A percentile compares a stretch with the other conserved stretches of the same genome.
phyloP scores from a whole-genome alignment of 2,113 vertebrate genomes.

The Tyrannus savana region DNA sequence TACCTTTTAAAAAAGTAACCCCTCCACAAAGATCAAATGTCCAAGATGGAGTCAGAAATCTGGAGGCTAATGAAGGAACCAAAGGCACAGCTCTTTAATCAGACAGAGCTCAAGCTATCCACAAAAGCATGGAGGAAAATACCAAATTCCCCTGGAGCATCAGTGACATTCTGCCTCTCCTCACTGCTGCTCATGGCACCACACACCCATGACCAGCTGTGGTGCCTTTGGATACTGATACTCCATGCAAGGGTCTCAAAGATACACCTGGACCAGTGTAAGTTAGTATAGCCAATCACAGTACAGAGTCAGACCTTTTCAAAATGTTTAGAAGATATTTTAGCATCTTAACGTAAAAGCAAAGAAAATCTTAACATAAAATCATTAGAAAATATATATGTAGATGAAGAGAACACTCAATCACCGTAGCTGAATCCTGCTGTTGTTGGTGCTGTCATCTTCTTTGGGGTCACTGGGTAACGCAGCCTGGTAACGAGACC shows the following conservation, averaged over 20 bases:
- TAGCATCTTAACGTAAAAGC: background rate
- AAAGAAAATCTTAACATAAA: background rate
- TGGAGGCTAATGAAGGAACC: background rate
- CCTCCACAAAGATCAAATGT: background rate
- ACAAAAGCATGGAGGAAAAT: background rate
- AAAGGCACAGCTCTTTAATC: background rate
- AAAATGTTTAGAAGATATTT: background rate
- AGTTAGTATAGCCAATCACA: background rate
- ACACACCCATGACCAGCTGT: rapidly evolving
- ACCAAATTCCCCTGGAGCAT: background rate
- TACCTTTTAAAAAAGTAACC: background rate
- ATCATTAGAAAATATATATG: background rate
- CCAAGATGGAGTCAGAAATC: background rate
- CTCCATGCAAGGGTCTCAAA: background rate
- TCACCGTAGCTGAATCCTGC: constrained; percentile 96
- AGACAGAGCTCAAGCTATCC: background rate
- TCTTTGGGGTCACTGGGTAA: constrained; percentile 85
- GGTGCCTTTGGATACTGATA: background rate
- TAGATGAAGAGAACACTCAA: background rate
- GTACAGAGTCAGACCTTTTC: background rate
- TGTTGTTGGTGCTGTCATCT: constrained; percentile 82
- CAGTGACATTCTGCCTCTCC: background rate
- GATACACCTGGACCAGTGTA: rapidly evolving
- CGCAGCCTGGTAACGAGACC: constrained; percentile 90
- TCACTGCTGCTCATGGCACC: background rate